Evolutionary conservation across 2,888 invertebrate genomes (phyloP), one percentile per base, ranked within the genome.

Genomic region (Aleiodes testaceus): DNA sequence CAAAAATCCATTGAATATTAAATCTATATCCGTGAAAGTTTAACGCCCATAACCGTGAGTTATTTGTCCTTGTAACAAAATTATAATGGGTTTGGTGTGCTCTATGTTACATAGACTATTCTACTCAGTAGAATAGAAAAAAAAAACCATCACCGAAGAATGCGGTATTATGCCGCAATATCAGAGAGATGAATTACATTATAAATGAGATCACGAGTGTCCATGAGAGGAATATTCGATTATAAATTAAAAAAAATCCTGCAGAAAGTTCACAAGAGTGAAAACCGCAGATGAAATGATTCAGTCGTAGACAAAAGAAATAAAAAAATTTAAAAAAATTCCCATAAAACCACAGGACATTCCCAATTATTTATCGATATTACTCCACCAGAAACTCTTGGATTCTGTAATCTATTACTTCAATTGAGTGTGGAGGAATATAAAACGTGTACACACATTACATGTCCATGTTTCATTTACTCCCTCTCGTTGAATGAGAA

Each of bases 291-390:
- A n/a, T 55, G 55, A 18, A 52, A 52, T 52, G 20, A 55, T 55
- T 55, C 30, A 55, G 26, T 18, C 16, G 42, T 14, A 16, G 16
- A 6, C 42, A 18, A 14, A 42, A 2, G 9, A 26, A 26, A 26
- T 22, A 26, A 26, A 2, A 5, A 5, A 26, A 26, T n/a, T n/a
- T n/a, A 5, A 26, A 26, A 26, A 26, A 68, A 55, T 49, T 16
- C 59, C 30, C 30, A 68, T 55, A 59, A 59, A 68, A 68, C 68
- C 68, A 16, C 68, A 68, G 59, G 68, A 59, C 47, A 53, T 55
- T 55, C n/a, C n/a, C 6, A 44, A 59, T 68, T 68, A 68, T 68
- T 68, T 68, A 68, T 68, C 59, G 49, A 55, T 61, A 59, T 45
- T 68, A 47, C 59, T 61, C 30, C 18, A 7, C 16, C 36, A 59